These are phyloP conservation scores for Alosa alosa DNA, from an alignment of 2,113 vertebrate genomes.

Conservation along the genomic window DNA sequence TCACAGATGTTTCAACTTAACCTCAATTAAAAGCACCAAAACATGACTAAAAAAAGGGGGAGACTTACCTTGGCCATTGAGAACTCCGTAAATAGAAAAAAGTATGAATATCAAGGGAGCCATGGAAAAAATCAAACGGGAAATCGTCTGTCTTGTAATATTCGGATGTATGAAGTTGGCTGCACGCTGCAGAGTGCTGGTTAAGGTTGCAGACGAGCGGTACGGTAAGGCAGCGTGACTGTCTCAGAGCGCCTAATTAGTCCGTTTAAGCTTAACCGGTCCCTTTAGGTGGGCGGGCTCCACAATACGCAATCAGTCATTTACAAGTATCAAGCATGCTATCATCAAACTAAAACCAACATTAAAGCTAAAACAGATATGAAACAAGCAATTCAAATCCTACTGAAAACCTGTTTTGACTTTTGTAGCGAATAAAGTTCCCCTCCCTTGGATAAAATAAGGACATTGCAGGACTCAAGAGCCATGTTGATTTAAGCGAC, in stretches of 20 bases:
- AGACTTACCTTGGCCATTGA: conserved; percentile 69
- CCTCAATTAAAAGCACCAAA: neutral
- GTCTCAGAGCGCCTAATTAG: conserved; percentile 58
- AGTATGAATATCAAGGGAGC: conserved; percentile 57
- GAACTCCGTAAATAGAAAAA: conserved; percentile 60
- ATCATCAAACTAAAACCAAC: neutral
- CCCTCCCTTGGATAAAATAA: neutral
- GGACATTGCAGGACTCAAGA: neutral
- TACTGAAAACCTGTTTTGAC: neutral
- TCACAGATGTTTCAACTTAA: neutral
- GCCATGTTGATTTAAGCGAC: conserved; percentile 4
- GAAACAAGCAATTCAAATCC: neutral
- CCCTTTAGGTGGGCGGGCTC: conserved; percentile 53
- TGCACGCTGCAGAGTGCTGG: neutral
- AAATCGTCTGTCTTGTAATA: neutral
- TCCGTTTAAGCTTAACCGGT: conserved; percentile 33
- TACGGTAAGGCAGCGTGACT: conserved; percentile 42
- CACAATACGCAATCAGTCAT: conserved; percentile 3
- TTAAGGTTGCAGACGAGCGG: neutral
- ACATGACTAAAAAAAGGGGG: neutral
- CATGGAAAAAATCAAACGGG: conserved; percentile 51
- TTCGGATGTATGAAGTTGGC: conserved; percentile 25
- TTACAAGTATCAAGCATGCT: neutral
- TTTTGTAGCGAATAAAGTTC: neutral
- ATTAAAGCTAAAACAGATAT: neutral